phyloP scores from a whole-genome alignment of 2,888 invertebrate species.

The Scaptomyza parva region DNA sequence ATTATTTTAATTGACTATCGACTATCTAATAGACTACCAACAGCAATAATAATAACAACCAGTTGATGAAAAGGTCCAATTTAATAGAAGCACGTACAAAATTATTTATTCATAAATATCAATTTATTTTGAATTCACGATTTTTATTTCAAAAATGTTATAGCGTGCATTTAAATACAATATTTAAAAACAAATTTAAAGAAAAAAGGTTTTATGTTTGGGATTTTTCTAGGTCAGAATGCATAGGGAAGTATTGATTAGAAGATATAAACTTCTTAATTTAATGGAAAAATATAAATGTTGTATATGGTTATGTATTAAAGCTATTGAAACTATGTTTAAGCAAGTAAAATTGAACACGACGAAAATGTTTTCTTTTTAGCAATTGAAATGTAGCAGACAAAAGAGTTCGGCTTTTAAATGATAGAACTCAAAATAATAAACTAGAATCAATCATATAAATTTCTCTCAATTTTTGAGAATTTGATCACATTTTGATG shows the following conservation, averaged over 20 bases:
- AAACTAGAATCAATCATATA: not conserved
- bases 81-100: not conserved
- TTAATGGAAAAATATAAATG: too few relatives aligned
- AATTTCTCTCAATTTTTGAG: not conserved
- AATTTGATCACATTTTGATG: not conserved
- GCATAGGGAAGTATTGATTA: not conserved
- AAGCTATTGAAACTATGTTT: not conserved
- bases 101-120: constrained; percentile 2
- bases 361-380: not conserved
- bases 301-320: not conserved
- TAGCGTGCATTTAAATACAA: not conserved
- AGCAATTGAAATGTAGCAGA: not conserved
- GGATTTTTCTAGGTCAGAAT: not conserved
- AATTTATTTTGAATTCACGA: not conserved
- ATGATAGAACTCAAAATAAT: not conserved
- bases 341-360: not conserved
- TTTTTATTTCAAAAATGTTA: not conserved
- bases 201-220: not conserved
- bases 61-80: not conserved
- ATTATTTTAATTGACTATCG: constrained; percentile 20
- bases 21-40: constrained; percentile 2
- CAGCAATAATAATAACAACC: not conserved
- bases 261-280: too few relatives aligned
- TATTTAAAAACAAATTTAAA: not conserved
- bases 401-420: not conserved